phyloP scores from a whole-genome alignment of 2,888 invertebrate species.

The Marronus borbonicus region DNA sequence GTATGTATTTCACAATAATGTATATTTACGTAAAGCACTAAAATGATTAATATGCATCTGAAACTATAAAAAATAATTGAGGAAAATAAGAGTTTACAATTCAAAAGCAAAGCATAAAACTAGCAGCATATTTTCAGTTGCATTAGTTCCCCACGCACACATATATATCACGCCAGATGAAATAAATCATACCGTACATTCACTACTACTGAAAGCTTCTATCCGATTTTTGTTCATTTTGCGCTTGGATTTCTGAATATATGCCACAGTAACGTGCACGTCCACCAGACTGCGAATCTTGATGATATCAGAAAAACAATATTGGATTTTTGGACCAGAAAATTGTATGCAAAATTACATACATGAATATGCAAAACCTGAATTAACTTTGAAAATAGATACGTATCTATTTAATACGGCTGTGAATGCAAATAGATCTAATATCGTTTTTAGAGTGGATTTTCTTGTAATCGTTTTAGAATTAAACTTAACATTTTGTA shows the following conservation, averaged over 20 bases:
- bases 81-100: not conserved
- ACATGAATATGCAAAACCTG: not conserved
- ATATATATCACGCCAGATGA: conserved; percentile 19
- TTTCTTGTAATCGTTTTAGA: too few species aligned
- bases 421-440: not conserved
- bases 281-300: conserved; percentile 36
- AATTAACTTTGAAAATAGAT: conserved; percentile 18
- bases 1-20: too few species aligned
- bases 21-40: too few species aligned
- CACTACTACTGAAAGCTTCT: conserved; percentile 35
- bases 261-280: conserved; percentile 14
- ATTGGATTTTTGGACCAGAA: conserved; percentile 41
- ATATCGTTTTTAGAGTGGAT: not conserved
- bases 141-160: not conserved
- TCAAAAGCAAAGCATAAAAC: not conserved
- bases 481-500: not conserved
- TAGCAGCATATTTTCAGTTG: not conserved
- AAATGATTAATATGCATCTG: too few species aligned
- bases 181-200: conserved; percentile 27
- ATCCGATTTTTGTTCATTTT: conserved; percentile 38
- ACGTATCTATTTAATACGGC: not conserved
- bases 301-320: conserved; percentile 42
- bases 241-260: conserved; percentile 32
- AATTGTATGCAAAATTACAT: conserved; percentile 8
- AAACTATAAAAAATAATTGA: too few species aligned